Percentiles rank a stretch among this genome's conserved stretches.
Conservation (phyloP, 2,113 vertebrate genomes). For the Oreotragus oreotragus region DNA sequence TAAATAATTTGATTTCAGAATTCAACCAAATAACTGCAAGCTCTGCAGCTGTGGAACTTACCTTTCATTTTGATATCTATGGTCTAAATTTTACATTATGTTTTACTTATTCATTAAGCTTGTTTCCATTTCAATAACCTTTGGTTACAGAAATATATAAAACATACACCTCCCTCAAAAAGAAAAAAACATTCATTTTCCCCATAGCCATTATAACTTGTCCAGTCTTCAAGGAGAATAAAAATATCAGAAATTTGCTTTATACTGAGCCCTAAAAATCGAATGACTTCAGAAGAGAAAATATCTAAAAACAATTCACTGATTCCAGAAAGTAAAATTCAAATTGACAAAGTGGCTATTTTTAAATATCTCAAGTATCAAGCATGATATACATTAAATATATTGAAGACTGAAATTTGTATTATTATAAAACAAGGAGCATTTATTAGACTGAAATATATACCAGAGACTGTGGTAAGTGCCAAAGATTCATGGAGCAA, state of each 20-base stretch:
- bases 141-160: slow-evolving; percentile 38
- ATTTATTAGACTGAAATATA: neutral
- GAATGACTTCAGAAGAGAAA: slow-evolving; percentile 20
- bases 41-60: neutral
- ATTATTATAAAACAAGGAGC: neutral
- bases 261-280: neutral
- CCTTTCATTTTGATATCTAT: slow-evolving; percentile 25
- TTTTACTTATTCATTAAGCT: slow-evolving; percentile 59
- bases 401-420: neutral
- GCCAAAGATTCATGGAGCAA: neutral
- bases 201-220: neutral
- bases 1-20: slow-evolving; percentile 58
- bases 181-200: neutral
- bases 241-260: slow-evolving; percentile 46
- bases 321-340: neutral
- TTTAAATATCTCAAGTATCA: neutral
- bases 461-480: neutral
- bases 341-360: neutral
- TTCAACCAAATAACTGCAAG: slow-evolving; percentile 47
- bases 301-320: neutral
- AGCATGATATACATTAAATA: neutral
- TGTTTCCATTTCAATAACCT: slow-evolving; percentile 41
- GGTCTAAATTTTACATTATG: slow-evolving; percentile 49
- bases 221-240: neutral
- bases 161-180: neutral